These are phyloP conservation scores for Lithobates pipiens DNA, from an alignment of 2,797 vertebrate genomes.

Conservation along the genomic window DNA sequence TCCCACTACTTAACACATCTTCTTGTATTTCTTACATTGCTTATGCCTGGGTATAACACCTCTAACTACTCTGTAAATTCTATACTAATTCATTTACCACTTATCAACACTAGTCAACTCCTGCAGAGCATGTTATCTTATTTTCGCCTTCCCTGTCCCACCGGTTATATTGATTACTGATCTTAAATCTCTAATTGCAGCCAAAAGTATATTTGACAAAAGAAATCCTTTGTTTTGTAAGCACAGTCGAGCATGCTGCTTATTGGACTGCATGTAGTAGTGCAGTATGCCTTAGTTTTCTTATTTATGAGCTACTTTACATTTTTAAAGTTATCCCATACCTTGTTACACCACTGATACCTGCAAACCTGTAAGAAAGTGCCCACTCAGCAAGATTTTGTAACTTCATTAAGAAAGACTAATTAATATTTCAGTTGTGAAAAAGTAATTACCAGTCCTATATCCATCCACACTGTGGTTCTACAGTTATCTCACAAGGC, in stretches of 20 bases:
- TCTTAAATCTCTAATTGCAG: slow-evolving; percentile 25
- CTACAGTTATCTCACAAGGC: background rate
- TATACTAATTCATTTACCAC: slow-evolving; percentile 40
- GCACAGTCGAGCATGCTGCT: background rate
- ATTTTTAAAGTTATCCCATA: no score
- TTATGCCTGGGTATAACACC: slow-evolving; percentile 29
- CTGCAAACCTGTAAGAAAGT: slow-evolving; percentile 44
- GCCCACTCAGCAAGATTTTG: slow-evolving; percentile 50
- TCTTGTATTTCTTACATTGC: slow-evolving; percentile 33
- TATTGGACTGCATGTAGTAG: background rate
- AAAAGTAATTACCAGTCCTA: slow-evolving; percentile 46
- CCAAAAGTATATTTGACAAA: slow-evolving; percentile 21
- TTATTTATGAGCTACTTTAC: no score
- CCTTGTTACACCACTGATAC: slow-evolving; percentile 15
- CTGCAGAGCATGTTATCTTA: slow-evolving; percentile 25
- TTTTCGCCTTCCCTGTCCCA: slow-evolving; percentile 2
- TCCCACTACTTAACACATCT: slow-evolving; percentile 7
- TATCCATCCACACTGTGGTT: slow-evolving; percentile 29
- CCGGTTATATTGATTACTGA: slow-evolving; percentile 17
- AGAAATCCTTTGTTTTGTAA: slow-evolving; percentile 21
- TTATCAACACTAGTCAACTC: slow-evolving; percentile 43
- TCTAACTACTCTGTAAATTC: slow-evolving; percentile 20
- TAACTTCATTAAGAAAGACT: slow-evolving; percentile 48
- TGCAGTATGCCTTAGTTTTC: background rate
- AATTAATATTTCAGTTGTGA: slow-evolving; percentile 54